Percentiles rank a stretch among this genome's conserved stretches.
Conservation (phyloP, 2,888 invertebrate species). For the Coecobrya sp. region DNA sequence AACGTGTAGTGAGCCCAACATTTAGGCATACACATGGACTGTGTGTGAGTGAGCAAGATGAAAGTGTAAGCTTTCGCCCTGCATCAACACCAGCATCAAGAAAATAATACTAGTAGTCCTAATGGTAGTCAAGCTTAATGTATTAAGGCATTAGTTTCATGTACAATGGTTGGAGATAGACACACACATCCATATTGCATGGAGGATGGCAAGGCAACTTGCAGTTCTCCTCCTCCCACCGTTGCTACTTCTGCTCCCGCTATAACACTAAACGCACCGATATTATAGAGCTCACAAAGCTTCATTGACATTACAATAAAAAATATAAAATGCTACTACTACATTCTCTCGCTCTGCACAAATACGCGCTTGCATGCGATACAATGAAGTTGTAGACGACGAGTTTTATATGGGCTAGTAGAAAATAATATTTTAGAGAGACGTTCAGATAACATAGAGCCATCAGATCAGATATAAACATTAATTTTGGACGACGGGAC, state of each 20-base stretch:
- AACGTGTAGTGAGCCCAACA: not conserved
- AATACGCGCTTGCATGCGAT: not conserved
- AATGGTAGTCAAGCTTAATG: constrained; percentile 45
- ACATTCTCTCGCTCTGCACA: not conserved
- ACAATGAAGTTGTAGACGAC: not conserved
- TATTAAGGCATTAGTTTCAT: constrained; percentile 57
- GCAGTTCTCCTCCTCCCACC: not conserved
- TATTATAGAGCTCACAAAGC: not conserved
- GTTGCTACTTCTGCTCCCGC: not conserved
- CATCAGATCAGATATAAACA: constrained; percentile 60
- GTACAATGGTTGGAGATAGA: not conserved
- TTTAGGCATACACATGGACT: not conserved
- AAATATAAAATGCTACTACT: not conserved
- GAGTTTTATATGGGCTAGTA: not conserved
- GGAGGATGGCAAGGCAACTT: not conserved
- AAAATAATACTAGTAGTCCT: constrained; percentile 5
- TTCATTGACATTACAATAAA: constrained; percentile 24
- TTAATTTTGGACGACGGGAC: constrained; percentile 70
- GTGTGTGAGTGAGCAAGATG: not conserved
- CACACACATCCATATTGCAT: not conserved
- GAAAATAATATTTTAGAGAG: not conserved
- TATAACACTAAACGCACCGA: not conserved
- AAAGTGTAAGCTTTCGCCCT: constrained; percentile 54
- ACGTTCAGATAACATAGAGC: constrained; percentile 4
- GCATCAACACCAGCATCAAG: constrained; percentile 56